Evolutionary conservation across 2,888 invertebrate genomes (phyloP).

Genomic region (Idaea aversata): DNA sequence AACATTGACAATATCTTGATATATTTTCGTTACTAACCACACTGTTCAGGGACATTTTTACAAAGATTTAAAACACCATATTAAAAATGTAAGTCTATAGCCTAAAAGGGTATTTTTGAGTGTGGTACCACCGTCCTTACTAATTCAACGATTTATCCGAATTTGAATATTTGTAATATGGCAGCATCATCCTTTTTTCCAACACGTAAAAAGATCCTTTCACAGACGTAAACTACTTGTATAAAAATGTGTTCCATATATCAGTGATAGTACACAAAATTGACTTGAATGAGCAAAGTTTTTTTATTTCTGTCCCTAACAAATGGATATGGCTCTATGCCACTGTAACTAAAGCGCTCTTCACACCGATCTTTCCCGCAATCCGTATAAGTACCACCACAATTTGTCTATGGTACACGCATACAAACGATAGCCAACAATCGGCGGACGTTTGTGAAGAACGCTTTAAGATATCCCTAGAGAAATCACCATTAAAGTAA

Average conservation of each 20-base stretch:
- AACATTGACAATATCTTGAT: constrained; percentile 65
- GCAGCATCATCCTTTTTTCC: not conserved
- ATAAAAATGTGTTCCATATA: too few species aligned
- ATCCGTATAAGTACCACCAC: too few species aligned
- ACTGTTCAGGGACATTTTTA: constrained; percentile 48
- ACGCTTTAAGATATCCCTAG: constrained; percentile 5
- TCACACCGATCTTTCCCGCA: too few species aligned
- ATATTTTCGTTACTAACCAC: constrained; percentile 61
- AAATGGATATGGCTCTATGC: not conserved
- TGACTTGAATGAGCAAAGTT: not conserved
- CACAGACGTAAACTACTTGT: too few species aligned
- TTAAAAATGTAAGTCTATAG: not conserved
- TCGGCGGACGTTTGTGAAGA: not conserved
- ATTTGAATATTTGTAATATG: not conserved
- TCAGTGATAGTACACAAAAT: not conserved
- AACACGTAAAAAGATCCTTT: not conserved
- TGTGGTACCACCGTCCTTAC: not conserved
- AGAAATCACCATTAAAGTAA: constrained; percentile 19
- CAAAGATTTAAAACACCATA: not conserved
- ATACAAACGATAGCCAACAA: not conserved
- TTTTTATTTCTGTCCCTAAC: not conserved
- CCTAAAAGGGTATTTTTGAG: not conserved
- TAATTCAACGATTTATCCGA: not conserved
- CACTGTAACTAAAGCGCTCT: not conserved
- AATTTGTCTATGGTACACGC: not conserved